A percentile compares a stretch with the other conserved stretches of the same genome.
Conservation (phyloP, 2,797 vertebrate species). For the Falco naumanni region DNA sequence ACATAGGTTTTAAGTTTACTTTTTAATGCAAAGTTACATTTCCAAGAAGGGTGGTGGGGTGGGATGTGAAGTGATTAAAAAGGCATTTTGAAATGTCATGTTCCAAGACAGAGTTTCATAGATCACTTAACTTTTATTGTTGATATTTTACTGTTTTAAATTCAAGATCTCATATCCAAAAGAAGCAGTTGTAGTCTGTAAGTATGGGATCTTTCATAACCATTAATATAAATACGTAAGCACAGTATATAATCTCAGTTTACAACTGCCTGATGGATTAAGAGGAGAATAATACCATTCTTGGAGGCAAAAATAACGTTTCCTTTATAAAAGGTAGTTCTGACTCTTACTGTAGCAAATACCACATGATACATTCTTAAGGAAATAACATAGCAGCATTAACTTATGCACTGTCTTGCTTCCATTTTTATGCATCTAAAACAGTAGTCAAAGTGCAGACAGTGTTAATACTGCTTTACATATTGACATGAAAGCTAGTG, state of each 20-base stretch:
- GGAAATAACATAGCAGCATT: conserved; percentile 39
- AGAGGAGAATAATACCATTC: conserved; percentile 1
- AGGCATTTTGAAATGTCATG: conserved; percentile 36
- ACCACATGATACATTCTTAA: background rate
- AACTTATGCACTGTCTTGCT: conserved; percentile 19
- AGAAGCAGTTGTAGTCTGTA: background rate
- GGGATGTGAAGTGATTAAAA: background rate
- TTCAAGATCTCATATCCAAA: background rate
- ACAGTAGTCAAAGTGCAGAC: background rate
- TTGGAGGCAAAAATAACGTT: conserved; percentile 26
- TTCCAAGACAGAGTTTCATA: background rate
- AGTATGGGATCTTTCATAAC: background rate
- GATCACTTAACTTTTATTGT: background rate
- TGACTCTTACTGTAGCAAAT: conserved; percentile 32
- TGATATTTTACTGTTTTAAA: conserved; percentile 18
- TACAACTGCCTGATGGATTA: conserved; percentile 15
- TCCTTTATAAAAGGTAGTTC: conserved; percentile 10
- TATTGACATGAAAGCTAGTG: conserved; percentile 45
- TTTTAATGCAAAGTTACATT: conserved; percentile 60
- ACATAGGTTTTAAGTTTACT: conserved; percentile 32
- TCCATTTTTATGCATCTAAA: conserved; percentile 18
- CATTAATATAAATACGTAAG: background rate
- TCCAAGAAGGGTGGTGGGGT: background rate
- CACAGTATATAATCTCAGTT: background rate
- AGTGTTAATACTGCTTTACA: conserved; percentile 44